Conservation (phyloP, 2,113 vertebrate genomes). For the Quiscalus mexicanus region DNA sequence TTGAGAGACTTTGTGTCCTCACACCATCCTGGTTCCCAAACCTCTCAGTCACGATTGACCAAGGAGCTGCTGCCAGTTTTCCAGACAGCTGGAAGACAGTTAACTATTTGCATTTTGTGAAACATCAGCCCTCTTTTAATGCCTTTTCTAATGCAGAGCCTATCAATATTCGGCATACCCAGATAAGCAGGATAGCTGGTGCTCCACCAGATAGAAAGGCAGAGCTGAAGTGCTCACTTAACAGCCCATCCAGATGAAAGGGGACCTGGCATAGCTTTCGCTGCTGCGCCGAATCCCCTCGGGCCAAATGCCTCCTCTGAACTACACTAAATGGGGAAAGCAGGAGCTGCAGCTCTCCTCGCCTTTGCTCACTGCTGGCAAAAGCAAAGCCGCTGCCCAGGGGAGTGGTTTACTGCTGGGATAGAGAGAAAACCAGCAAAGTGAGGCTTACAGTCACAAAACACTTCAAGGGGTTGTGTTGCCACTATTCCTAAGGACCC, state of each 20-base stretch:
- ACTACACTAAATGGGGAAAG: not conserved
- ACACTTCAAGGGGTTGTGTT: not conserved
- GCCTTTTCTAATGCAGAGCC: slow-evolving; percentile 43
- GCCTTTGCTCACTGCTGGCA: not conserved
- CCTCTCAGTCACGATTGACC: not conserved
- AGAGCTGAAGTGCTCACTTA: slow-evolving; percentile 24
- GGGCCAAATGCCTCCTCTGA: not conserved
- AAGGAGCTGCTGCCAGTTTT: not conserved
- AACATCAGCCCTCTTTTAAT: not conserved
- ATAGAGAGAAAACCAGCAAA: not conserved
- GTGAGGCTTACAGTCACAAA: not conserved
- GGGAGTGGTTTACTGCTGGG: not conserved
- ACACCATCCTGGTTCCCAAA: not conserved
- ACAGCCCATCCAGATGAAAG: slow-evolving; percentile 54
- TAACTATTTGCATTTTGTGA: not conserved
- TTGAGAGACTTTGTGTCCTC: not conserved
- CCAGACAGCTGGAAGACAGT: not conserved
- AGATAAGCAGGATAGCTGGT: slow-evolving; percentile 15
- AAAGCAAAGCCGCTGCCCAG: not conserved
- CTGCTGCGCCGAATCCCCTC: not conserved
- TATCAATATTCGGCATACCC: not conserved
- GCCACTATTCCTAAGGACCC: not conserved
- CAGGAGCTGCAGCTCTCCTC: not conserved
- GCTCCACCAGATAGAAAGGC: not conserved
- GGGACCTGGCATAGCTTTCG: not conserved